Evolutionary conservation across 2,113 vertebrate genomes (phyloP).

Genomic region (Amphiprion percula): DNA sequence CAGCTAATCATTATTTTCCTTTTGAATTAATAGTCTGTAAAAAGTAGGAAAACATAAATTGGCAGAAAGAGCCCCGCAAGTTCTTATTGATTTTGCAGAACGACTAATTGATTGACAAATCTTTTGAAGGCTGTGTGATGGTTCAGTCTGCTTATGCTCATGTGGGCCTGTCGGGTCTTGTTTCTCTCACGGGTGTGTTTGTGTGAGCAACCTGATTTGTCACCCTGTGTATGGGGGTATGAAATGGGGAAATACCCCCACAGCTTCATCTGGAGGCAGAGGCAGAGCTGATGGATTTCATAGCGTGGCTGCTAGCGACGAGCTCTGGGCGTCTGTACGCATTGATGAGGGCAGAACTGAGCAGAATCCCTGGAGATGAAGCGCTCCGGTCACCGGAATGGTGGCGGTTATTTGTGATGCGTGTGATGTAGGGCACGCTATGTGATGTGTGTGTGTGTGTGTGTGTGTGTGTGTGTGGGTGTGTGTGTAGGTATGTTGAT

Average conservation of each 20-base stretch:
- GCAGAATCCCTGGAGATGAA: slow-evolving; percentile 42
- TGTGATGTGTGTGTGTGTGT: not conserved
- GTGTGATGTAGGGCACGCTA: slow-evolving; percentile 14
- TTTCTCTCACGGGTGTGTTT: not conserved
- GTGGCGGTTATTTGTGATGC: slow-evolving; percentile 38
- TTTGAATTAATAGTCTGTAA: not conserved
- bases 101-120: not conserved
- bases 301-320: not conserved
- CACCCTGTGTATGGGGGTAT: not conserved
- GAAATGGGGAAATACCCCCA: not conserved
- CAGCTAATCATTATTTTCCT: not conserved
- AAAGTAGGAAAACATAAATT: not conserved
- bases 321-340: slow-evolving; percentile 15
- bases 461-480: slow-evolving; percentile 4
- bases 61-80: not conserved
- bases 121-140: not conserved
- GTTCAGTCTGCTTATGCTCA: not conserved
- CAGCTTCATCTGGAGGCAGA: not conserved
- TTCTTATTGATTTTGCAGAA: not conserved
- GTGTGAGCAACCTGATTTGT: not conserved
- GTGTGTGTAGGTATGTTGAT: slow-evolving; percentile 31
- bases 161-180: not conserved
- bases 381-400: slow-evolving; percentile 7
- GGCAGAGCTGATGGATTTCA: slow-evolving; percentile 40
- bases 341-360: slow-evolving; percentile 37